Evolutionary conservation across 2,797 vertebrate genomes (phyloP).

Genomic region (Coregonus suidteri): DNA sequence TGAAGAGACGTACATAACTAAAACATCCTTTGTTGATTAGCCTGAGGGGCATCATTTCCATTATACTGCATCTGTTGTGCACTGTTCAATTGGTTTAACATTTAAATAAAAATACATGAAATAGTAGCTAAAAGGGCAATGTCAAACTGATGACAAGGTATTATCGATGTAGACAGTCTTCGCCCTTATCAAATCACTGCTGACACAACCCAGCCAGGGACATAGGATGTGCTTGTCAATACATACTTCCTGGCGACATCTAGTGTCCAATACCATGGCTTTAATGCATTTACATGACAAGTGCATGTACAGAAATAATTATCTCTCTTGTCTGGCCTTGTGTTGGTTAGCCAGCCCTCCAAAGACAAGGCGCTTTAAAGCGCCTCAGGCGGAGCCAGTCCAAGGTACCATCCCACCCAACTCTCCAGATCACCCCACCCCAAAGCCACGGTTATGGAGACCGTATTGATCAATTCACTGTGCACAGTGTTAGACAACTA

Average conservation of each 20-base stretch:
- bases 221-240: not conserved
- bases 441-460: not conserved
- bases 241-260: not conserved
- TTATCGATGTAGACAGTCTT: not conserved
- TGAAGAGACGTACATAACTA: not conserved
- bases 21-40: not conserved
- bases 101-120: not conserved
- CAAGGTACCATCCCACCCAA: constrained; percentile 35
- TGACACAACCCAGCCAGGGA: not conserved
- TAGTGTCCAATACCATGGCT: not conserved
- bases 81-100: not conserved
- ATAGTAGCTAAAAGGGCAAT: not conserved
- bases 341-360: constrained; percentile 42
- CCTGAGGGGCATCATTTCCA: not conserved
- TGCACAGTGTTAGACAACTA: not conserved
- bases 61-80: not conserved
- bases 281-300: not conserved
- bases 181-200: not conserved
- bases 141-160: not conserved
- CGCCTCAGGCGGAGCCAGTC: constrained; percentile 27
- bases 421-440: not conserved
- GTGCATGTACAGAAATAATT: not conserved
- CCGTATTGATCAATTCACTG: not conserved
- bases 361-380: constrained; percentile 40
- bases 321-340: constrained; percentile 37